phyloP scores from a whole-genome alignment of 2,888 invertebrate species.

The Rhagium mordax region DNA sequence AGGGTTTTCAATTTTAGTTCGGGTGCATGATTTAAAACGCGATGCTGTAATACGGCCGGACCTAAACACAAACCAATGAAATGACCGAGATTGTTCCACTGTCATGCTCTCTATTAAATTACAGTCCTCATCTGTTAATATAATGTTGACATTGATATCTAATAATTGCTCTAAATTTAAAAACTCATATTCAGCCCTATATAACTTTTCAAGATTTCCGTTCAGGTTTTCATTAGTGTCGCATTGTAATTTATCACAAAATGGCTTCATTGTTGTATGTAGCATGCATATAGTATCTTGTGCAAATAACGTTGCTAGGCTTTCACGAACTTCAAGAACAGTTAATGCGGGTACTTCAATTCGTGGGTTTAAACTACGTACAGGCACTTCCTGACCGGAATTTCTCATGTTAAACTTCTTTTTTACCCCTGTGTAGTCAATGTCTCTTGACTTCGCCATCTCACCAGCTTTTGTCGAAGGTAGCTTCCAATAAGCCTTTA shows the following conservation, averaged over 20 bases:
- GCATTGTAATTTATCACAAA: neutral
- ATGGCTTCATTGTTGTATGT: neutral
- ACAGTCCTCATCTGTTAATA: slow-evolving; percentile 6
- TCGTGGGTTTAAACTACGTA: neutral
- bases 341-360: neutral
- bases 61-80: slow-evolving; percentile 35
- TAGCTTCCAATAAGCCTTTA: slow-evolving; percentile 15
- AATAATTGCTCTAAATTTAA: slow-evolving; percentile 21
- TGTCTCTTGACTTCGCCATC: slow-evolving; percentile 34
- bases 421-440: slow-evolving; percentile 12
- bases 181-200: neutral
- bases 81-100: slow-evolving; percentile 19
- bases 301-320: neutral
- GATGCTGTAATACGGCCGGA: slow-evolving; percentile 41
- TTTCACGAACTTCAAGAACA: neutral
- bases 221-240: neutral
- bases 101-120: slow-evolving; percentile 14
- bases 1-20: slow-evolving; percentile 15
- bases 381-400: neutral
- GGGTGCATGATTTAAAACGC: slow-evolving; percentile 22
- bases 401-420: neutral
- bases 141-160: neutral
- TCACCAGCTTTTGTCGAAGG: slow-evolving; percentile 9
- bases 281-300: neutral
- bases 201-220: neutral